These are phyloP conservation scores for Cylas formicarius DNA, from an alignment of 1,140 invertebrate species.

Conservation along the genomic window DNA sequence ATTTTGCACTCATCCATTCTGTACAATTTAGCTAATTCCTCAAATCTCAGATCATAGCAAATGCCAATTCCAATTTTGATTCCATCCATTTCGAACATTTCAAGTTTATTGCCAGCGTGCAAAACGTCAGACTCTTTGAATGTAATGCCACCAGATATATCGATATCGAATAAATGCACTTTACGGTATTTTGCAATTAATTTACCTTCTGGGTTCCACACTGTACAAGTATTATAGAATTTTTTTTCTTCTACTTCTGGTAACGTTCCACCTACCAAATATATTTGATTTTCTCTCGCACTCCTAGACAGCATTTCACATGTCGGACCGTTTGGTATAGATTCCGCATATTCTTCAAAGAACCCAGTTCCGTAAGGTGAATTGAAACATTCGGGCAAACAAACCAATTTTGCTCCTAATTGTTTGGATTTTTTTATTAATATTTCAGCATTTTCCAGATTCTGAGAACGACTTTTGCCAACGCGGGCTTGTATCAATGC, in stretches of 20 bases:
- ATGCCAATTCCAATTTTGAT: constrained; percentile 92
- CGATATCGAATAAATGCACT: constrained; percentile 94
- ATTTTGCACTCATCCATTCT: constrained; percentile 43
- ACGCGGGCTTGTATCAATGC: constrained; percentile 77
- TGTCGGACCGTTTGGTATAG: constrained; percentile 70
- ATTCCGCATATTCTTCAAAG: constrained; percentile 81
- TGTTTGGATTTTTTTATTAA: constrained; percentile 68
- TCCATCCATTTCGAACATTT: constrained; percentile 64
- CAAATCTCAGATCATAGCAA: constrained; percentile 91
- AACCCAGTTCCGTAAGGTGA: constrained; percentile 87
- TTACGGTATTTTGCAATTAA: constrained; percentile 69
- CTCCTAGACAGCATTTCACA: constrained; percentile 59
- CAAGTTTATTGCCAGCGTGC: constrained; percentile 66
- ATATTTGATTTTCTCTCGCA: constrained; percentile 72
- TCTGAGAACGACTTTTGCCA: constrained; percentile 64
- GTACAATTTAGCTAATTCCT: constrained; percentile 81
- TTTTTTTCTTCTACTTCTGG: constrained; percentile 66
- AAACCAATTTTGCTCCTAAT: constrained; percentile 68
- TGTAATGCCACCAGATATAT: constrained; percentile 85
- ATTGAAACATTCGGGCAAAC: constrained; percentile 90
- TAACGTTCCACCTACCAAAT: constrained; percentile 83
- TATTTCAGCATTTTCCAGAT: constrained; percentile 62
- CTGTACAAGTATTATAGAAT: constrained; percentile 85
- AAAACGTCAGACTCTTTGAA: constrained; percentile 88
- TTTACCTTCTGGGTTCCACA: constrained; percentile 75